A percentile compares a stretch with the other conserved stretches of the same genome.
Conservation (phyloP, 2,797 vertebrate genomes). For the Sebastes alutus region DNA sequence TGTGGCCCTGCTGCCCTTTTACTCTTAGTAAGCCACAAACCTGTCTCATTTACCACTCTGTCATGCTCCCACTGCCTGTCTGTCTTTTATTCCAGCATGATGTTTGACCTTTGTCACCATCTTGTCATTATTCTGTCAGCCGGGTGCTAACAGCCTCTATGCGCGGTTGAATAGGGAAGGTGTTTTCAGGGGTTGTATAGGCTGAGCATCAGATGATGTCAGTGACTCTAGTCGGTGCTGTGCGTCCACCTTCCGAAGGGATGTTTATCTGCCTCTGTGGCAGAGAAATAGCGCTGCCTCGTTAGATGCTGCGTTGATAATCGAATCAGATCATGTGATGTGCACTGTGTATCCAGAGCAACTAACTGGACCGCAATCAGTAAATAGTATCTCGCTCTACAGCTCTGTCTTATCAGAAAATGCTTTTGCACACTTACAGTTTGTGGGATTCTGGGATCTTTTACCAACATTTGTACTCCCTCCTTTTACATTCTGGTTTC, state of each 20-base stretch:
- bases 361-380: background rate
- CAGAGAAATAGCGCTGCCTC: background rate
- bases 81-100: background rate
- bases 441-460: background rate
- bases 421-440: background rate
- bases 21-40: constrained; percentile 4
- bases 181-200: background rate
- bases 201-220: constrained; percentile 5
- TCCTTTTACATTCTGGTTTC: background rate
- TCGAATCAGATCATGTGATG: background rate
- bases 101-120: constrained; percentile 34
- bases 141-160: background rate
- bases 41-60: constrained; percentile 22
- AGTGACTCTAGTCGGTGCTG: background rate
- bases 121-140: constrained; percentile 37
- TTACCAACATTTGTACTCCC: background rate
- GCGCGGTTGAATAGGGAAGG: background rate
- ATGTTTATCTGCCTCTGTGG: background rate
- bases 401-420: background rate
- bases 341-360: background rate
- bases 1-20: constrained; percentile 3
- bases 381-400: background rate
- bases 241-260: background rate
- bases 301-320: background rate
- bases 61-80: background rate